Base-by-base conservation (phyloP, 1,140 invertebrate species). In the Drosophila punjabiensis region DNA sequence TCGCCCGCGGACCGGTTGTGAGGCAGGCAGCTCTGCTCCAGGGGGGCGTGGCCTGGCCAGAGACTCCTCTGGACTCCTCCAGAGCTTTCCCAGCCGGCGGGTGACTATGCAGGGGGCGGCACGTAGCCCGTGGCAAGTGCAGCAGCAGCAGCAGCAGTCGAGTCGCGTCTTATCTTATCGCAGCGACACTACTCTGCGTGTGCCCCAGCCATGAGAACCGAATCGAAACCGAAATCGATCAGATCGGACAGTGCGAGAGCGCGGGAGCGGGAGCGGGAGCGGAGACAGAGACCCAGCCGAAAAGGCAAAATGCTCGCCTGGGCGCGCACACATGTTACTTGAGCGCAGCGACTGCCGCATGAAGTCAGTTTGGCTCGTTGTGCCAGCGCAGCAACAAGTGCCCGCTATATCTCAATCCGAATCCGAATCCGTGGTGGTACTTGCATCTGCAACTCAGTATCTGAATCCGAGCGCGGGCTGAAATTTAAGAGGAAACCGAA, bases 311-410 rank as follows among this genome's bases (percentile, higher is more conserved):
- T 63, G 64, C 75, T 79, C 73, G 62, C 45, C 48, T 35, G 60
- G 60, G 52, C 65, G 63, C 53, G 58, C 52, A 65, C 37, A 60
- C 61, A 62, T 90, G 86, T 82, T 89, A 89, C 86, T 89, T 90
- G 84, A 82, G 76, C 86, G 79, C 86, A 82, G 62, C 53, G 74
- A 16, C 24, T 60, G 74, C 62, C 71, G 74, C 81, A 90, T 77
- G 70, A 83, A 86, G 84, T 90, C 86, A 89, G 86, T 89, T 89
- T 90, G 70, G 79, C 69, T 89, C 88, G 82, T 76, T 85, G 82
- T 82, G 85, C 50, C 86, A 85, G 77, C 59, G 82, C 86, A 89
- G 85, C 86, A 90, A 89, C 85, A 89, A 89, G 85, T 89, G 86
- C 81, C 45, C 70, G 70, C 64, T 55, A 37, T 66, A 73, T 41